Conservation (phyloP, 2,888 invertebrate species). For the Himalopsyche japonica region DNA sequence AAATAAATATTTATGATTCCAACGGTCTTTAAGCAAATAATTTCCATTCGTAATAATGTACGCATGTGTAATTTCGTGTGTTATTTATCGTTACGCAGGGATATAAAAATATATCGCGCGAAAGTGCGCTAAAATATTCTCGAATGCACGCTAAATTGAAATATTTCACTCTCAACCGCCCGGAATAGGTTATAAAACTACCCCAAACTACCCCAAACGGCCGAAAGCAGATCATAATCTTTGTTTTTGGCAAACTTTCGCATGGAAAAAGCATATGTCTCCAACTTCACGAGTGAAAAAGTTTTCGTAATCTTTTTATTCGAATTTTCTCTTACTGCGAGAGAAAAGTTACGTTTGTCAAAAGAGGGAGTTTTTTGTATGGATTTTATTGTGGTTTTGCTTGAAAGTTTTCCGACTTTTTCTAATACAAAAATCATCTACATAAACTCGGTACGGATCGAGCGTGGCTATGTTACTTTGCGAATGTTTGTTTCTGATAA, state of each 20-base stretch:
- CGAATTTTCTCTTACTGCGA: neutral
- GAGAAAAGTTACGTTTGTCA: neutral
- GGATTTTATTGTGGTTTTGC: neutral
- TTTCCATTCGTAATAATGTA: no score
- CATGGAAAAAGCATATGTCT: neutral
- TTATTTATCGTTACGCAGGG: neutral
- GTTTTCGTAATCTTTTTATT: constrained; percentile 17
- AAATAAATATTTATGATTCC: no score
- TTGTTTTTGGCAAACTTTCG: neutral
- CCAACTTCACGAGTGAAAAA: constrained; percentile 8
- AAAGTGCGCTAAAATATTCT: neutral
- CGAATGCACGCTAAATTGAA: neutral
- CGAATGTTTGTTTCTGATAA: neutral
- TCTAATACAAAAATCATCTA: constrained; percentile 5
- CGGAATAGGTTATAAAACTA: neutral
- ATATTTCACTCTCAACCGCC: neutral
- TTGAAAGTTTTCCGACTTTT: neutral
- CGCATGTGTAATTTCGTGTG: neutral
- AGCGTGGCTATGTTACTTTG: neutral
- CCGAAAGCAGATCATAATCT: neutral
- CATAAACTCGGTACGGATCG: neutral
- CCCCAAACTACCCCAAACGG: neutral
- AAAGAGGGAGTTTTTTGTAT: neutral
- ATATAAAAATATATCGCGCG: neutral
- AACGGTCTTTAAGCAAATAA: no score